Conservation (phyloP, 1,140 invertebrate species). For the Reticulitermes speratus region DNA sequence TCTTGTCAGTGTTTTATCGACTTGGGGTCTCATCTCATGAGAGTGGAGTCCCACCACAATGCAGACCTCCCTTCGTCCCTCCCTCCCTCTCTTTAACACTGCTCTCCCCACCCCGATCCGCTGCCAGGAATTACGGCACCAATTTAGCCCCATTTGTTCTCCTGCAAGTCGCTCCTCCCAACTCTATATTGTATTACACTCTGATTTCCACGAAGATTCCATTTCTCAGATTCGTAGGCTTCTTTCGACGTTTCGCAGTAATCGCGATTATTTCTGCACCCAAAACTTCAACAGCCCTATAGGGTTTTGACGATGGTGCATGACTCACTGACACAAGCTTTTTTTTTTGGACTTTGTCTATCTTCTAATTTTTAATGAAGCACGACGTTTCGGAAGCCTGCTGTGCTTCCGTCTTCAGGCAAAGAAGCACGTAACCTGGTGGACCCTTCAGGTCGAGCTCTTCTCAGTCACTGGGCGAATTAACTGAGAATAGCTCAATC, state of each 20-base stretch:
- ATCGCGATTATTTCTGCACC: neutral
- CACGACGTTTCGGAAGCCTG: no score
- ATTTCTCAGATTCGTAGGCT: neutral
- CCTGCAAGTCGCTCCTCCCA: neutral
- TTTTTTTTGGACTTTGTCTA: no score
- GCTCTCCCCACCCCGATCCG: neutral
- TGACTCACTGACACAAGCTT: no score
- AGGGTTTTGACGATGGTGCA: no score
- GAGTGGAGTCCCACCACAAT: constrained; percentile 1
- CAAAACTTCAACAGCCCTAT: neutral
- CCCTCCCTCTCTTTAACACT: neutral
- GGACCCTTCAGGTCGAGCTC: no score
- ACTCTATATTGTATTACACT: neutral
- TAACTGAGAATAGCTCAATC: no score
- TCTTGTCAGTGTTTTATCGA: neutral
- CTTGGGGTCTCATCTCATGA: neutral
- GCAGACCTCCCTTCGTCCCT: neutral
- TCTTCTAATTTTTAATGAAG: no score
- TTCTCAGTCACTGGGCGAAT: no score
- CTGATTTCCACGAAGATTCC: neutral
- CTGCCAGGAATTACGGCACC: constrained; percentile 1
- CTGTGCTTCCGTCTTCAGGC: no score
- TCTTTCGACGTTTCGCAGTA: neutral
- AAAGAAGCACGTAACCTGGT: no score
- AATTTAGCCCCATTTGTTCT: neutral